Evolutionary conservation across 37 sponge, comb jelly and placozoan species (phyloP).

Genomic region (Spongia lamella): DNA sequence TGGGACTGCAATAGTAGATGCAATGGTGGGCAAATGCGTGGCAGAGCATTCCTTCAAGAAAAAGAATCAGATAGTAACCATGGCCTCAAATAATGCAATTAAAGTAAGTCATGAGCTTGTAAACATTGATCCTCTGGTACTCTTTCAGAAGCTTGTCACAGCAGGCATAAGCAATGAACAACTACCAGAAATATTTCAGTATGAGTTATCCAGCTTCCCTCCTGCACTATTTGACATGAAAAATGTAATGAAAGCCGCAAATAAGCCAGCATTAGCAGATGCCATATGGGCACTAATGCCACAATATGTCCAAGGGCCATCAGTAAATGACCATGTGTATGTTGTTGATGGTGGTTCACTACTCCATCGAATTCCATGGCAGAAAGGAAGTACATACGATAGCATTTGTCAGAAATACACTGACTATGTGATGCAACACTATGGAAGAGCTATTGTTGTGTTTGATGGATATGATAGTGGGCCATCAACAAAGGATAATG

Average conservation of each 20-base stretch:
- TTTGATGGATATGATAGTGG: conserved; percentile 53
- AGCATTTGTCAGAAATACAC: conserved; percentile 32
- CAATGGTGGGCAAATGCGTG: conserved; percentile 15
- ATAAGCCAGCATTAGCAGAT: conserved; percentile 26
- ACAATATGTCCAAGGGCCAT: too few species aligned
- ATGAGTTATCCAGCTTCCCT: conserved; percentile 40
- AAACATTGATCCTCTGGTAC: conserved; percentile 26
- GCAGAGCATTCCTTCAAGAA: conserved; percentile 26
- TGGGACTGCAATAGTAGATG: conserved; percentile 3
- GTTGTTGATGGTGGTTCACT: conserved; percentile 52
- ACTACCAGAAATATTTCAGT: too few species aligned
- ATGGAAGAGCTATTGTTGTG: conserved; percentile 29
- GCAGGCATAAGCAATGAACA: conserved; percentile 15
- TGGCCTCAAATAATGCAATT: neutral
- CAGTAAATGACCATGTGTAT: conserved; percentile 5
- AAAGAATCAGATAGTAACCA: conserved; percentile 24
- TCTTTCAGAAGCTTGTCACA: conserved; percentile 51
- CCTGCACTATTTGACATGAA: conserved; percentile 36
- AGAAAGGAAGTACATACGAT: conserved; percentile 12
- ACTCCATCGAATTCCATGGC: conserved; percentile 38
- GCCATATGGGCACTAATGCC: neutral
- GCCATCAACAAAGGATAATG: conserved; percentile 38
- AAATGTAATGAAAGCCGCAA: conserved; percentile 20
- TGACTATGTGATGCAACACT: conserved; percentile 24
- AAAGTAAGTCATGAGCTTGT: conserved; percentile 4